Conservation (phyloP, 2,113 vertebrate genomes). For the Caranx melampygus region DNA sequence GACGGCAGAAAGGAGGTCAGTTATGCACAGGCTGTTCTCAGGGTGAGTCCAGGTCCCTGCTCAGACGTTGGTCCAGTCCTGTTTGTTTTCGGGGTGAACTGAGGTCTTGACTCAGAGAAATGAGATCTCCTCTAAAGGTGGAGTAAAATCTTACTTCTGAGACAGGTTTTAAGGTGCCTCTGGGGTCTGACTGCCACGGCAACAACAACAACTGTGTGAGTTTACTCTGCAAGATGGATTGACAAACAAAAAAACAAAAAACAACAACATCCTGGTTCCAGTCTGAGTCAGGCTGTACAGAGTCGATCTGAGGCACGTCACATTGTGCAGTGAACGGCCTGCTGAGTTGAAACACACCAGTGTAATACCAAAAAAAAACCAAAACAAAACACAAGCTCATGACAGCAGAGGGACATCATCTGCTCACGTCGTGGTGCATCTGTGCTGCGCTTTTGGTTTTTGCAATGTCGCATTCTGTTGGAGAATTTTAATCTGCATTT, state of each 20-base stretch:
- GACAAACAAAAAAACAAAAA: background rate
- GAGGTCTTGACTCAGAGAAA: background rate
- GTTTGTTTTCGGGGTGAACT: slow-evolving; percentile 9
- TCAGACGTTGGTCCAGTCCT: background rate
- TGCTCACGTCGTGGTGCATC: too few relatives aligned
- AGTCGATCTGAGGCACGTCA: too few relatives aligned
- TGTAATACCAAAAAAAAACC: too few relatives aligned
- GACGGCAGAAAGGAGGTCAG: background rate
- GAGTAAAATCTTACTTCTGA: background rate
- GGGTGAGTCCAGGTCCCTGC: background rate
- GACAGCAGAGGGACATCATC: too few relatives aligned
- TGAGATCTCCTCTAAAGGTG: background rate
- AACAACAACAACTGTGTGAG: background rate
- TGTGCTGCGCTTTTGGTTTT: too few relatives aligned
- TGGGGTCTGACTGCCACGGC: background rate
- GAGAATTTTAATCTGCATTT: too few relatives aligned
- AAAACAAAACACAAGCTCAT: too few relatives aligned
- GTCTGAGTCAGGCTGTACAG: too few relatives aligned
- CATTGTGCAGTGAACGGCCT: too few relatives aligned
- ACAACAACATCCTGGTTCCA: background rate
- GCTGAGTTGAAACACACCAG: too few relatives aligned
- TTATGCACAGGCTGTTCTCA: background rate
- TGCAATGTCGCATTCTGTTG: too few relatives aligned
- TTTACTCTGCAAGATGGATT: background rate
- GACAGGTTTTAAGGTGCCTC: background rate